Base-by-base conservation (phyloP, 2,113 vertebrate species). In the Limnothrissa miodon region DNA sequence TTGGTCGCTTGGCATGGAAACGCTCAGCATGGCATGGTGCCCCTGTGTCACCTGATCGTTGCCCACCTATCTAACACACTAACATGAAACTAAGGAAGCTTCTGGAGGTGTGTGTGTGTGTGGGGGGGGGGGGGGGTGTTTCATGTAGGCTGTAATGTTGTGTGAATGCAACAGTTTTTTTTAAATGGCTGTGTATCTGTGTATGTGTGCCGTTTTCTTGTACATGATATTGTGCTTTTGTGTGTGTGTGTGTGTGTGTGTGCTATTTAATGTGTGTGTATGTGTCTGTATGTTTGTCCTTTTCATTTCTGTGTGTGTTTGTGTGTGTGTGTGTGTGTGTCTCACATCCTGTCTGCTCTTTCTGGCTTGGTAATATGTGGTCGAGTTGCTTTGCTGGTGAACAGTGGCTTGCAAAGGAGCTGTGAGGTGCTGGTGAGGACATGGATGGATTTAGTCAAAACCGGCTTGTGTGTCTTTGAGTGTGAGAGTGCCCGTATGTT, bases 11-110 rank as follows among this genome's bases (percentile, higher is more conserved):
- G 88, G 94, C 93, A 93, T 94, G 92, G 90, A 90, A 87, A 87
- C 81, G 85, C 88, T 93, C 85, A 80, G 93, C 93, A 93, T 94
- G 93, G 93, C 93, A 94, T 92, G 89, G 89, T 87, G 89, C 88
- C 87, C 86, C 79, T 29, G 56, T 82, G 80, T 87, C 85, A 86
- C 80, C 83, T 45, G 17, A 70, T 87, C 83, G 62, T 70, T 46
- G 83, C 78, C 85, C 83, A 89, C 83, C 83, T 81, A 51, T 83
- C 81, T 87, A 88, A 87, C 74, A 62, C 81, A 82, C 66, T 82
- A 25, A 51, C 82, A 79, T 82, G 82, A 4, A 45, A 86, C 80
- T 83, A 87, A 83, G 78, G 53, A 81, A 79, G 33, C 23, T 79
- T 53, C 78, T 53, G 70, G 62, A 74, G 29, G 25, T 25, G 59